These are phyloP conservation scores for Ephestia elutella DNA, from an alignment of 1,140 invertebrate species.

Conservation along the genomic window DNA sequence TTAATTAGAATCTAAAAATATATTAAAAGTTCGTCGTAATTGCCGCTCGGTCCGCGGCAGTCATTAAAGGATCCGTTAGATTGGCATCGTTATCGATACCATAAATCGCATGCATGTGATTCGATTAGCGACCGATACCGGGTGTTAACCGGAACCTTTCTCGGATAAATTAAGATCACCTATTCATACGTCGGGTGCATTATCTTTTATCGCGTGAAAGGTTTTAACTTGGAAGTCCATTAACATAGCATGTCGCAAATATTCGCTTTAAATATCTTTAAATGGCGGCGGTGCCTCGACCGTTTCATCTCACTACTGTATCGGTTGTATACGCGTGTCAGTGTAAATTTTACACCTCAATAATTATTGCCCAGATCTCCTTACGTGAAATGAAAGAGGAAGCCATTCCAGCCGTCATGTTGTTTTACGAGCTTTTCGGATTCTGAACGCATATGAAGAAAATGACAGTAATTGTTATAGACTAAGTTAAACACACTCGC, in stretches of 20 bases:
- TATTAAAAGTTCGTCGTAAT: neutral
- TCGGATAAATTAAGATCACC: constrained; percentile 69
- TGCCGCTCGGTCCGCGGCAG: constrained; percentile 10
- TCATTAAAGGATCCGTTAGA: constrained; percentile 34
- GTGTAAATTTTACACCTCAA: constrained; percentile 54
- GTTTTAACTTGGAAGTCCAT: constrained; percentile 54
- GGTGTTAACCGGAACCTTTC: constrained; percentile 63
- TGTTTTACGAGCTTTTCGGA: constrained; percentile 51
- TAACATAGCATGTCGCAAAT: constrained; percentile 51
- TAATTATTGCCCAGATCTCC: constrained; percentile 41
- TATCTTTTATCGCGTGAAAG: constrained; percentile 57
- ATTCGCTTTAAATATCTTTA: constrained; percentile 43
- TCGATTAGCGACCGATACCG: constrained; percentile 53
- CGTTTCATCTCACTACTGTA: constrained; percentile 24
- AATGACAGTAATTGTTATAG: constrained; percentile 34
- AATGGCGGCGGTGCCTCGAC: constrained; percentile 27
- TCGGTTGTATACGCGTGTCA: constrained; percentile 42
- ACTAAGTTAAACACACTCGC: constrained; percentile 19
- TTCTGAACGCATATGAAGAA: constrained; percentile 42
- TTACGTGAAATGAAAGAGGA: constrained; percentile 36
- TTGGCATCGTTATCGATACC: constrained; percentile 35
- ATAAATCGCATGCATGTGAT: constrained; percentile 54
- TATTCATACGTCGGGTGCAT: constrained; percentile 59
- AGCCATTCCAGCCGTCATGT: constrained; percentile 37
- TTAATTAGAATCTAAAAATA: neutral